Conservation (phyloP, 2,113 vertebrate species). For the Geococcyx californianus region DNA sequence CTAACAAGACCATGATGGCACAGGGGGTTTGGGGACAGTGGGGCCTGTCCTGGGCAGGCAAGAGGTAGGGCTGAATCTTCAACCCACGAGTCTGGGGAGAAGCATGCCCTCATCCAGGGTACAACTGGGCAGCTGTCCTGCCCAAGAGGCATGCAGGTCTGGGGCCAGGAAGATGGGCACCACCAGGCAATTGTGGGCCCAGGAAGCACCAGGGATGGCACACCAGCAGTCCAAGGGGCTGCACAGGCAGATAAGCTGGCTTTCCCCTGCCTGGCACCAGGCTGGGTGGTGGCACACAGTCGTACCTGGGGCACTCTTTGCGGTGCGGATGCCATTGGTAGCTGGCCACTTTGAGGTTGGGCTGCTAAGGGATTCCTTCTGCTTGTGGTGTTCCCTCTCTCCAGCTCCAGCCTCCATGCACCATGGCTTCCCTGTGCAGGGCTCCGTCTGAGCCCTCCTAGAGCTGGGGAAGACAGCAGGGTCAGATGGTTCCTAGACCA, state of each 20-base stretch:
- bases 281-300: background rate
- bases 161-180: background rate
- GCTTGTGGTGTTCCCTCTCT: background rate
- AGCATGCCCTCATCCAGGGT: background rate
- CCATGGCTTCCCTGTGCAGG: background rate
- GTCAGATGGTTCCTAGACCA: background rate
- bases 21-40: background rate
- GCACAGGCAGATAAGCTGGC: rapidly evolving
- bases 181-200: background rate
- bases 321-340: rapidly evolving
- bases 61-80: background rate
- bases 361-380: conserved; percentile 49
- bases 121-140: background rate
- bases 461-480: background rate
- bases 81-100: background rate
- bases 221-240: background rate
- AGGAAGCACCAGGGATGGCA: background rate
- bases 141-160: rapidly evolving
- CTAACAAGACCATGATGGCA: rapidly evolving
- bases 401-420: background rate
- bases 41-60: background rate
- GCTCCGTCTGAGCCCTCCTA: background rate
- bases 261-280: background rate
- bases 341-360: rapidly evolving
- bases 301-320: background rate